phyloP scores from a whole-genome alignment of 2,113 vertebrate species.

The Thunnus maccoyii region DNA sequence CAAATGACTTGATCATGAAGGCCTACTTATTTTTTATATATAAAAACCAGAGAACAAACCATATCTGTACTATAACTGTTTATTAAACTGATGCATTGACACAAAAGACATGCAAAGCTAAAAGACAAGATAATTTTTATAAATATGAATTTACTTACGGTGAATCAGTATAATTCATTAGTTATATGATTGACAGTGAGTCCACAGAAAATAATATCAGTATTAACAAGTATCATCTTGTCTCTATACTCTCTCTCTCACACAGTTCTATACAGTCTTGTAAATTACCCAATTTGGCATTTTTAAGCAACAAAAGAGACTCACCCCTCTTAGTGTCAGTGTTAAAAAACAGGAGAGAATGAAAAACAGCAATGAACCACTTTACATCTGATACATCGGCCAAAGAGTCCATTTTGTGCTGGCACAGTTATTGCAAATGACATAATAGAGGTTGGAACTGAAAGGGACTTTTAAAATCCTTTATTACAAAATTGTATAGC shows the following conservation, averaged over 20 bases:
- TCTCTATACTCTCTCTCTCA: background rate
- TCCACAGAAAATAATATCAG: background rate
- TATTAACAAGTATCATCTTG: background rate
- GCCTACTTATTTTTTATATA: no score
- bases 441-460: conserved; percentile 1
- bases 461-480: background rate
- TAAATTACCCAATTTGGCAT: conserved; percentile 1
- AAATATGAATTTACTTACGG: background rate
- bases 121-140: background rate
- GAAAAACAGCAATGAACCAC: conserved; percentile 40
- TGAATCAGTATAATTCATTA: background rate
- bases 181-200: background rate
- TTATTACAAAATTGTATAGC: background rate
- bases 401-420: conserved; percentile 48
- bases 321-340: background rate
- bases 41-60: background rate
- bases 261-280: background rate
- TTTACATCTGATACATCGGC: conserved; percentile 21
- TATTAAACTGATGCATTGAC: background rate
- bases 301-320: background rate
- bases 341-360: conserved; percentile 13
- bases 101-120: background rate
- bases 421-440: conserved; percentile 13
- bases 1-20: background rate
- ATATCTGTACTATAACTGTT: background rate